phyloP scores from a whole-genome alignment of 2,113 vertebrate genomes.

The Embiotoca jacksoni region DNA sequence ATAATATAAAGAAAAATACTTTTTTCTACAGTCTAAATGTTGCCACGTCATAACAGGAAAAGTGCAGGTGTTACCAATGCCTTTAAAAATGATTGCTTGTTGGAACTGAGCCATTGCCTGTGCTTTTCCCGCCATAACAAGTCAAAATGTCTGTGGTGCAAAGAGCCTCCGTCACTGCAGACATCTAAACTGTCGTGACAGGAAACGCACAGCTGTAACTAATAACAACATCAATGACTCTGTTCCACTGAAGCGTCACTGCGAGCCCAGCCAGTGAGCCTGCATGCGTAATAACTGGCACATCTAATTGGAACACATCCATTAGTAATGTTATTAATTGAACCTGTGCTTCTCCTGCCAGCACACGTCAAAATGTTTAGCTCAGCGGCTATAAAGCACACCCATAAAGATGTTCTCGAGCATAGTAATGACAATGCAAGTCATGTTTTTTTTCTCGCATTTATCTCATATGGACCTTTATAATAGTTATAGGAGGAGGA shows the following conservation, averaged over 20 bases:
- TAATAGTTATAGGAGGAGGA: neutral
- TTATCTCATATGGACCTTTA: neutral
- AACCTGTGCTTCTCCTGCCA: neutral
- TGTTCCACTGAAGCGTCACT: slow-evolving; percentile 9
- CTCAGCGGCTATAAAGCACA: neutral
- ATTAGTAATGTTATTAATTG: slow-evolving; percentile 7
- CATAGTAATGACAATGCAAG: neutral
- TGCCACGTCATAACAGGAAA: no score
- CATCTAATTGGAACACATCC: slow-evolving; percentile 1
- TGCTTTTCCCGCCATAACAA: neutral
- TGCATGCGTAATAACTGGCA: neutral
- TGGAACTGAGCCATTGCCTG: no score
- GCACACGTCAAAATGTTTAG: neutral
- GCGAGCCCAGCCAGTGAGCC: neutral
- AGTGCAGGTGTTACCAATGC: no score
- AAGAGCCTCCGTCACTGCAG: neutral
- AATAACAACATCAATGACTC: neutral
- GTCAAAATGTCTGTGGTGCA: neutral
- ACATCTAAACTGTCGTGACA: neutral
- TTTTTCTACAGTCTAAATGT: no score
- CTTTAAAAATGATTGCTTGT: no score
- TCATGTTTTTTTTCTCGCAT: neutral
- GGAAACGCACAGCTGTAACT: slow-evolving; percentile 15
- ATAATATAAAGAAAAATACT: no score
- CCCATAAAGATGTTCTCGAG: neutral